phyloP scores from a whole-genome alignment of 1,140 invertebrate genomes.

The Trialeurodes vaporariorum region DNA sequence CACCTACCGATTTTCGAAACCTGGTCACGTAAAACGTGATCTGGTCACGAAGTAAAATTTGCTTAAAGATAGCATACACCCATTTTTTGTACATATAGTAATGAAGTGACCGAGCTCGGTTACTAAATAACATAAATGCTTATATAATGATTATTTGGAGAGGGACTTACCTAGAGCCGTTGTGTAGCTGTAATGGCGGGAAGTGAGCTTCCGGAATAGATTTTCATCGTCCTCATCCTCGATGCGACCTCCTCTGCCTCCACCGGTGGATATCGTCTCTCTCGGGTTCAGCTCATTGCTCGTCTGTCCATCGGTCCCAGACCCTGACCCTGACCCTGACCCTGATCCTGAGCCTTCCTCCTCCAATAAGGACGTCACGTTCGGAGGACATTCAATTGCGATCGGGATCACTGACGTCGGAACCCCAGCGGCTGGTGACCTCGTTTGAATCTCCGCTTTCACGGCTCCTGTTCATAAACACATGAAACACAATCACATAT shows the following conservation, averaged over 20 bases:
- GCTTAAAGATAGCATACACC: too few relatives aligned
- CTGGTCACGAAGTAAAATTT: too few relatives aligned
- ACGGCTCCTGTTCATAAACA: constrained; percentile 1
- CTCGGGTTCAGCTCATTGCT: not conserved
- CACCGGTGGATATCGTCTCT: not conserved
- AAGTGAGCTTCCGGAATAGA: constrained; percentile 5
- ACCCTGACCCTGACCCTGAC: too few relatives aligned
- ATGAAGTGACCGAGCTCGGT: too few relatives aligned
- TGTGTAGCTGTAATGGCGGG: constrained; percentile 9
- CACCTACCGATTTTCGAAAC: too few relatives aligned
- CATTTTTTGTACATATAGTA: too few relatives aligned
- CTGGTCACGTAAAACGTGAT: too few relatives aligned
- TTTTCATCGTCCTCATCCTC: constrained; percentile 4
- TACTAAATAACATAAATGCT: too few relatives aligned
- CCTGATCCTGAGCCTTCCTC: not conserved
- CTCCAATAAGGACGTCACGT: not conserved
- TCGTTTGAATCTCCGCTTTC: constrained; percentile 6
- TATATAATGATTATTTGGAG: too few relatives aligned
- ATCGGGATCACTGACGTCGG: not conserved
- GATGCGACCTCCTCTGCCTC: not conserved
- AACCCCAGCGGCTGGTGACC: not conserved
- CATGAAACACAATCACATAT: not conserved
- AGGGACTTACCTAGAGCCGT: constrained; percentile 1
- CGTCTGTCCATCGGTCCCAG: not conserved
- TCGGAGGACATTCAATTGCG: constrained; percentile 5